Percentiles rank a stretch among this genome's conserved stretches.
These are phyloP conservation scores for Bos taurus DNA, from an alignment of 2,113 vertebrate genomes.

Conservation along the genomic window ARS-UCD2.0 NC_037330.1:96628501-96629000, in stretches of 20 bases:
- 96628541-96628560: neutral
- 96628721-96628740: neutral
- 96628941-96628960: neutral
- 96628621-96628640: conserved; percentile 36
- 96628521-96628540: neutral
- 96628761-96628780: neutral
- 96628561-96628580: neutral
- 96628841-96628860: neutral
- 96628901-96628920: neutral
- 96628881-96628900: neutral
- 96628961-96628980: neutral
- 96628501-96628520: neutral
- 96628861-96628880: neutral
- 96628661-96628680: neutral
- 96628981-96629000: neutral
- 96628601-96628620: neutral
- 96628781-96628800: neutral
- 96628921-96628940: neutral
- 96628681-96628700: neutral
- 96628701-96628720: neutral
- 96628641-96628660: neutral
- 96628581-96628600: neutral
- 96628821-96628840: neutral
- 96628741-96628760: neutral
- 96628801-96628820: neutral